Base-by-base conservation (phyloP, 2,113 vertebrate genomes). In the Antechinus flavipes region DNA sequence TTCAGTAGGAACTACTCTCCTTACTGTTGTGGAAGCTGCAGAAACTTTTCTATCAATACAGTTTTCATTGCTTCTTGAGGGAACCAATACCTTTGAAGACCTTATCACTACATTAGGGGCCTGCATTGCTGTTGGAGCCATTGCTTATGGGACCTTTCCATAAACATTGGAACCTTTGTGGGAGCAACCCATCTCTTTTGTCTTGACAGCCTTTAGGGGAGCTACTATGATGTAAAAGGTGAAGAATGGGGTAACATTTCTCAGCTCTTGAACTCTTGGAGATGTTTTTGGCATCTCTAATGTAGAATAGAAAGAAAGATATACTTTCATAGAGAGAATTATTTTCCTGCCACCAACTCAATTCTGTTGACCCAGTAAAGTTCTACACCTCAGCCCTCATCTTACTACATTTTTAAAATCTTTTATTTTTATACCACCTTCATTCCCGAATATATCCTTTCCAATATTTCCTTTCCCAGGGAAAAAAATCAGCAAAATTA, bases 251-350 rank as follows among this genome's bases (percentile, higher is more conserved):
- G 91, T 30, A 76, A 91, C 54, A 90, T 42, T 95, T 96, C 58
- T 56, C 22, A n/a, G 97, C 92, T 90, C 53, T 96, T 22, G 9
- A 56, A 24, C 91, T 68, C 47, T 23, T 53, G 76, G 24, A 92
- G 26, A 23, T 96, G 12, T 93, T 97, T 94, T 55, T 52, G 19
- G 24, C 54, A 61, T 95, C 54, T 90, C 91, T 96, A 47, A 47
- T 19, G 90, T 58, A 16, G 30, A 93, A 91, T 42, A 94, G 61
- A 91, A n/a, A 91, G 50, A 50, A 7, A 49, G 47, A 49, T 92
- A 22, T 25, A 19, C 68, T 42, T 84, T 84, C n/a, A 84, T 76
- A 16, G 61, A 76, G 61, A 76, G 30, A 42, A 84, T 84, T 84
- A 16, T 84, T 84, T 19, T 35, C n/a, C n/a, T 84, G 5, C 68